Base-by-base conservation (phyloP, 2,888 invertebrate genomes). In the Conops quadrifasciatus region DNA sequence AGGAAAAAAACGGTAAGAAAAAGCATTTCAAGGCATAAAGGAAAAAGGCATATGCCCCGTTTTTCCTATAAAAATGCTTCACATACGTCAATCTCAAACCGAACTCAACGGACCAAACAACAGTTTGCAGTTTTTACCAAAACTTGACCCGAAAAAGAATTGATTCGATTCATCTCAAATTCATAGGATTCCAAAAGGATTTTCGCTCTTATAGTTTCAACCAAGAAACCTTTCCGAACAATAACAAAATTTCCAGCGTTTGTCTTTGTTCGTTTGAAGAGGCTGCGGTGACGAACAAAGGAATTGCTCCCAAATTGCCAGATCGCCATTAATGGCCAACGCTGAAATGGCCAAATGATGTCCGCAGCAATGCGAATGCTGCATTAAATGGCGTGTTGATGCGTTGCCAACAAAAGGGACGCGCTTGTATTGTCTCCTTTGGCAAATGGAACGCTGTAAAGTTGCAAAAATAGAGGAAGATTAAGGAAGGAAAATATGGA, bases 331-430 rank as follows among this genome's bases (percentile, higher is more conserved):
- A 82, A 82, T 82, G 79, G 79, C 77, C 81, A 77, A 77, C 76
- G 77, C 74, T 78, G 76, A 75, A 74, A 75, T 75, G 76, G 73
- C 73, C 77, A 77, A 75, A 77, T 76, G 78, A 75, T 73, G 72
- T 72, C 60, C 70, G 64, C 53, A 26, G 62, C 71, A 59, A 63
- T 62, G 45, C 51, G 59, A 59, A 63, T 58, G 60, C 64, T 58
- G 58, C 66, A 67, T 66, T 36, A 75, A 82, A 80, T 82, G 78
- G 81, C 77, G 81, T 81, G 80, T 81, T 82, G 81, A 81, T 82
- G 79, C 78, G 78, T 76, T 81, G 80, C 82, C 81, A 81, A 75
- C 80, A 67, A 67, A 47, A 78, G 77, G 24, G 51, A n/a, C 21
- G 3, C n/a, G 11, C 53, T 19, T 36, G 9, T 36, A 36, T 36